Base-by-base conservation (phyloP, 2,888 invertebrate species). In the Nymphalis polychloros region DNA sequence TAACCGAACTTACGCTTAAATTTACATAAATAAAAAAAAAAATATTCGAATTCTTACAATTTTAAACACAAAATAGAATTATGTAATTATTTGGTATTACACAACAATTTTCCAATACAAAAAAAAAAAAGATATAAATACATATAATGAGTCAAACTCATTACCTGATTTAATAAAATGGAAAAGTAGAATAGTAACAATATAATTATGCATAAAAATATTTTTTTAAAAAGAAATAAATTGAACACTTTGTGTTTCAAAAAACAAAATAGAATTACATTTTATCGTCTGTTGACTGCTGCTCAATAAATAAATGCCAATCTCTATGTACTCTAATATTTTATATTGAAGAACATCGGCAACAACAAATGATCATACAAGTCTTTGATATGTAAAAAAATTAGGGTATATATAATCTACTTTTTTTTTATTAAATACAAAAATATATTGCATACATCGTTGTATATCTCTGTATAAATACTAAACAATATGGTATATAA, bases 81-180 rank as follows among this genome's bases (percentile, higher is more conserved):
- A 80, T 82, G 84, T 83, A 84, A 82, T 82, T 91, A 89, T 92
- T 92, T 92, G 92, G 92, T 87, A 89, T 89, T 89, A 90, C 86
- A 89, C 87, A 89, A 90, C 85, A 86, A 86, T 78, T 79, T 85
- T 84, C 81, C 74, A 79, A 79, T 79, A 59, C n/a, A n/a, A n/a
- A n/a, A 62, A 79, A 83, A 79, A 79, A 79, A 82, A 81, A 53
- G 6, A 23, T 53, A 23, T 20, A 53, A 78, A 84, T 77, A 82
- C 83, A 81, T 84, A 84, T 76, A 81, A 85, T 81, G 91, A 91
- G 92, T 92, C 76, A 86, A 76, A 92, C 92, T 89, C 92, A 84
- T 86, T 81, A 79, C 76, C 76, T 75, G 78, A 77, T 79, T 41
- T 41, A 75, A 81, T 82, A 81, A 82, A 82, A 77, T 77, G 89